Conservation (phyloP, 2,888 invertebrate species). For the Rotaria sp. region DNA sequence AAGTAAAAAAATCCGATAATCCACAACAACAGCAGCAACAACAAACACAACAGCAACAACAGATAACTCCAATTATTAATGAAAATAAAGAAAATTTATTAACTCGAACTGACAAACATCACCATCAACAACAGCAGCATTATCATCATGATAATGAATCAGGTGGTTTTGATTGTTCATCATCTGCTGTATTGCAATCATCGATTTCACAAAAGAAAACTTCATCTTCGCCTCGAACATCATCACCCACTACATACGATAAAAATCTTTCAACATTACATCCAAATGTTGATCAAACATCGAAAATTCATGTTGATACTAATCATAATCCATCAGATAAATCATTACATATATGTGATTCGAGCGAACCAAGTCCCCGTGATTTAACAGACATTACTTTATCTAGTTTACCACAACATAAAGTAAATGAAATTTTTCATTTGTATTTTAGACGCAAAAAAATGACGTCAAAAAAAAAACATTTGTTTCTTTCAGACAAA, state of each 20-base stretch:
- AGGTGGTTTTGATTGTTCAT: constrained; percentile 21
- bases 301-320: constrained; percentile 17
- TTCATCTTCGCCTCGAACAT: constrained; percentile 1
- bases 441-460: background rate
- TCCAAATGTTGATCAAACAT: background rate
- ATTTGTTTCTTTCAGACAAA: background rate
- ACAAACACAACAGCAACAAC: background rate
- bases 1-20: background rate
- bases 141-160: background rate
- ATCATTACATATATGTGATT: background rate
- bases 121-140: background rate
- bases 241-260: background rate
- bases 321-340: background rate
- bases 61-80: background rate
- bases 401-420: background rate
- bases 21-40: background rate
- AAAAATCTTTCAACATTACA: background rate
- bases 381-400: background rate
- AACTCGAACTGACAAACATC: background rate
- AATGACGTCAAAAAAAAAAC: background rate
- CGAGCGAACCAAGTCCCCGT: constrained; percentile 14
- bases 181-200: background rate
- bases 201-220: background rate
- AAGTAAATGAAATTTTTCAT: background rate
- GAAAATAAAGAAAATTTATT: constrained; percentile 28